phyloP scores from a whole-genome alignment of 2,888 invertebrate genomes.

The Drosophila algonquin region DNA sequence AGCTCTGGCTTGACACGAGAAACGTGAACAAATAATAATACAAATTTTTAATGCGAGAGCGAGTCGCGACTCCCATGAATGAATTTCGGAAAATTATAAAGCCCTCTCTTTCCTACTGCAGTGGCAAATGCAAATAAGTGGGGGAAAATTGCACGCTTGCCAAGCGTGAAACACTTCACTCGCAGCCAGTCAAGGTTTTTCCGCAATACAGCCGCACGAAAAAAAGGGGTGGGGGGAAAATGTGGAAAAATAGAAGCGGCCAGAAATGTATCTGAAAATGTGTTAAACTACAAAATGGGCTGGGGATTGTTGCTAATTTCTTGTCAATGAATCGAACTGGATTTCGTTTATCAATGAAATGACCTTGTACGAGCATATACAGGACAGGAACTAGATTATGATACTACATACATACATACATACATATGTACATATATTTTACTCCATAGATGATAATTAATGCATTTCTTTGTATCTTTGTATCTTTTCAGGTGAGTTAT shows the following conservation, averaged over 20 bases:
- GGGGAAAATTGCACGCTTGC: slow-evolving; percentile 30
- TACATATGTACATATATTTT: background rate
- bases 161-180: slow-evolving; percentile 38
- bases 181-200: slow-evolving; percentile 54
- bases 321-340: slow-evolving; percentile 9
- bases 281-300: slow-evolving; percentile 19
- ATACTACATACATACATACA: background rate
- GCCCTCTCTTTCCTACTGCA: slow-evolving; percentile 1
- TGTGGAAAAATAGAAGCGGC: background rate
- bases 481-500: slow-evolving; percentile 65
- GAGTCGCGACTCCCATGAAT: slow-evolving; percentile 11
- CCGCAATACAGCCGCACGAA: slow-evolving; percentile 10
- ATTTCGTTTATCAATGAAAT: slow-evolving; percentile 23
- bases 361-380: background rate
- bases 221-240: slow-evolving; percentile 7
- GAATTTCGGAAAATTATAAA: background rate
- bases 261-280: slow-evolving; percentile 12
- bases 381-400: background rate
- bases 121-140: slow-evolving; percentile 25
- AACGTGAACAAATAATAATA: slow-evolving; percentile 65
- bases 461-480: slow-evolving; percentile 11
- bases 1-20: slow-evolving; percentile 41
- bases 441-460: slow-evolving; percentile 15
- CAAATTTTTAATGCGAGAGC: slow-evolving; percentile 18
- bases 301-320: slow-evolving; percentile 55